Evolutionary conservation across 2,888 invertebrate genomes (phyloP), one percentile per base, ranked within the genome.

Genomic region (Lithophane semibrunnea): DNA sequence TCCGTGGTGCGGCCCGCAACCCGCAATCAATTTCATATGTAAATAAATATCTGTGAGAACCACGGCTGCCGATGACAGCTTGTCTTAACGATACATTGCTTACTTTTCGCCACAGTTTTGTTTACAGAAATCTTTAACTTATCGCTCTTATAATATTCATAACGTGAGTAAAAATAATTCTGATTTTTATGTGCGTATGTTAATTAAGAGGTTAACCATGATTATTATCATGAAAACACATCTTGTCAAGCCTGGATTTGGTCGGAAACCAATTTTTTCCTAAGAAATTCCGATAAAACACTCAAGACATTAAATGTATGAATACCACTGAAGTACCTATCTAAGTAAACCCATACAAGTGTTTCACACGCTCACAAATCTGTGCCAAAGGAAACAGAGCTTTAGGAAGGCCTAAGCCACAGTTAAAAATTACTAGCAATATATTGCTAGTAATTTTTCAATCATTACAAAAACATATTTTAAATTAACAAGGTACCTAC

Each of bases 11-110:
- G 85, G 37, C 37, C 21, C 79, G 72, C 80, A 47, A 86, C 86
- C 90, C 86, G 91, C 92, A 92, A 94, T 93, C 93, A 93, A 94
- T 94, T 94, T 92, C 87, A 86, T 91, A 93, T 92, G 93, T 93
- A 93, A 94, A 93, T 92, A 95, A 93, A 93, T 93, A 93, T 91
- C 87, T 91, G 92, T 93, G 94, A 77, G 94, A 94, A 90, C 84
- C 68, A 75, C 91, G 89, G 88, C 90, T 94, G 94, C 83, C 82
- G 77, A 44, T 86, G 92, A 92, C 93, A 92, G 88, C 87, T 86
- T 80, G 80, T 78, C 74, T 71, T 67, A 42, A 24, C 72, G 64
- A 76, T 80, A 73, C 71, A 73, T 82, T 83, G 82, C 86, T 83
- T 87, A 83, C 63, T 76, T 73, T 79, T 76, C 52, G 61, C 54